Conservation (phyloP, 2,113 vertebrate genomes). For the Balaeniceps rex region DNA sequence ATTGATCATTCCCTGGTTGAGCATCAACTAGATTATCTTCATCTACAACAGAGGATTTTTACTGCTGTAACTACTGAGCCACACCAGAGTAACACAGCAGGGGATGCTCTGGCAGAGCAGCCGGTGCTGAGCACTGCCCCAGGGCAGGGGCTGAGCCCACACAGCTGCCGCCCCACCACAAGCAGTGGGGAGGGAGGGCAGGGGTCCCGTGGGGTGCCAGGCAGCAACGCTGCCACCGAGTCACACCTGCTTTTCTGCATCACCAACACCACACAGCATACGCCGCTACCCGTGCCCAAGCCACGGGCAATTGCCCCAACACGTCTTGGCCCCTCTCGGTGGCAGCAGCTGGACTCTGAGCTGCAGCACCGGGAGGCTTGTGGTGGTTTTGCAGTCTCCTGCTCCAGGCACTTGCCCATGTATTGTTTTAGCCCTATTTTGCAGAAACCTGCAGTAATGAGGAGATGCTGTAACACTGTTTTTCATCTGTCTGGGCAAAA, state of each 20-base stretch:
- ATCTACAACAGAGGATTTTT: background rate
- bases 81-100: background rate
- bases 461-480: background rate
- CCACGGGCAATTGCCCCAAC: accelerated
- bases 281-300: accelerated
- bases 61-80: background rate
- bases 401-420: background rate
- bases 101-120: background rate
- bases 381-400: background rate
- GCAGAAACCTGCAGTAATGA: background rate
- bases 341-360: background rate
- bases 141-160: background rate
- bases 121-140: accelerated
- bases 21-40: background rate
- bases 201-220: background rate
- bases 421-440: background rate
- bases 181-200: background rate
- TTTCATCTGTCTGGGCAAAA: background rate
- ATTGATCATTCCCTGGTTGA: background rate
- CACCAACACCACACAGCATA: accelerated
- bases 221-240: background rate
- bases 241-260: background rate
- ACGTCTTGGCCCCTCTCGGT: background rate
- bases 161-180: accelerated
- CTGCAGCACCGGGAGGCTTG: background rate